Evolutionary conservation across 2,888 invertebrate genomes (phyloP).

Genomic region (Boloria euphrosyne): DNA sequence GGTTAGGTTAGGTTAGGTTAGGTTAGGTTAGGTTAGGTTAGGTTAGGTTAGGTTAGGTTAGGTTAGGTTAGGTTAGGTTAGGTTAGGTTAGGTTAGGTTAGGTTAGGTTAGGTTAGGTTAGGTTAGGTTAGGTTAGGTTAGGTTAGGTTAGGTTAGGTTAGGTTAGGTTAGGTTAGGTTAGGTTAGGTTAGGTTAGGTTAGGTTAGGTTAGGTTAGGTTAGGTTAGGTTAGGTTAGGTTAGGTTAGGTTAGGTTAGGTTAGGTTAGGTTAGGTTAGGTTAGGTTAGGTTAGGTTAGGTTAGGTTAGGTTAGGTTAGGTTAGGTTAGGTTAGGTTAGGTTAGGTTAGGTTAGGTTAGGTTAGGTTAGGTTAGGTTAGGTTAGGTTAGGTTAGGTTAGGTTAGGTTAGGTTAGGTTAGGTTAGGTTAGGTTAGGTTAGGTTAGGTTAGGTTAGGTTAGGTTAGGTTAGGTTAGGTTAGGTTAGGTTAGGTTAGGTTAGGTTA

Average conservation of each 20-base stretch:
- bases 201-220: constrained; percentile 3
- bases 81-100: constrained; percentile 29
- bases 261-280: constrained; percentile 11
- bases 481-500: constrained; percentile 31
- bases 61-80: constrained; percentile 21
- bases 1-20: constrained; percentile 21
- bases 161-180: constrained; percentile 3
- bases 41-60: constrained; percentile 21
- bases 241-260: constrained; percentile 3
- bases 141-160: constrained; percentile 3
- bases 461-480: constrained; percentile 31
- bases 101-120: constrained; percentile 35
- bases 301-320: too few species aligned
- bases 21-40: constrained; percentile 21
- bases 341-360: too few species aligned
- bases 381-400: constrained; percentile 31
- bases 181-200: constrained; percentile 3
- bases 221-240: constrained; percentile 3
- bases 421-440: constrained; percentile 31
- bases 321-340: too few species aligned
- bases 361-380: background rate
- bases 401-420: constrained; percentile 34
- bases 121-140: constrained; percentile 12
- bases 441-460: constrained; percentile 31
- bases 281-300: background rate